phyloP scores from a whole-genome alignment of 2,888 invertebrate genomes.

The Xanthorhoe designata region DNA sequence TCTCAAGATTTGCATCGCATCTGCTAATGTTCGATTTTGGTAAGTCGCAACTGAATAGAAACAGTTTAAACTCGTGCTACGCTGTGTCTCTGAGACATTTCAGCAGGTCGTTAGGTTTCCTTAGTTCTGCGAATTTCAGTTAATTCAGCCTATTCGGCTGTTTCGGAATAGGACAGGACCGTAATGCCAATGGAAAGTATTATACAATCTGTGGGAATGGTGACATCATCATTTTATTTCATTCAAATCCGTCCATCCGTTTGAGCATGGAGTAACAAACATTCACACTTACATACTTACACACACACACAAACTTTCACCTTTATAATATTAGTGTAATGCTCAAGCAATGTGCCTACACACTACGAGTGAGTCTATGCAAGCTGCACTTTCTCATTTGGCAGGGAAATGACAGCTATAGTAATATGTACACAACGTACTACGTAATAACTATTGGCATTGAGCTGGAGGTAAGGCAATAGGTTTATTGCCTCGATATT shows the following conservation, averaged over 20 bases:
- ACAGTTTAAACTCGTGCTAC: not conserved
- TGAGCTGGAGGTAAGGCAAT: not conserved
- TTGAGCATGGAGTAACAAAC: no score
- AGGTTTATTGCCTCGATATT: no score
- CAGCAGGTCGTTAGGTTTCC: constrained; percentile 12
- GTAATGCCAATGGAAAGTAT: not conserved
- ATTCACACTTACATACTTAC: no score
- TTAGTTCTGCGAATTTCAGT: constrained; percentile 2
- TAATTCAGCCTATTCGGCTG: not conserved
- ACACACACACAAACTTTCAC: no score
- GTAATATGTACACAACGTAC: not conserved
- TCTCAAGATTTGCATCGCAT: no score
- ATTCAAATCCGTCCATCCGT: no score
- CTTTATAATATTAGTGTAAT: no score
- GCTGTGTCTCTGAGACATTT: not conserved
- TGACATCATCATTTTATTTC: no score
- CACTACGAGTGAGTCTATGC: not conserved
- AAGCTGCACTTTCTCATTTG: constrained; percentile 11
- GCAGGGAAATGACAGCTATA: not conserved
- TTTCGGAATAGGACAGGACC: not conserved
- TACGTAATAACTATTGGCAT: not conserved
- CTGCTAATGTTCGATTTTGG: no score
- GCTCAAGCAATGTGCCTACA: not conserved
- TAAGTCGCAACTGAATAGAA: not conserved
- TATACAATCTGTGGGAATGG: no score